phyloP scores from a whole-genome alignment of 2,888 invertebrate species.

The Graphium colonna region DNA sequence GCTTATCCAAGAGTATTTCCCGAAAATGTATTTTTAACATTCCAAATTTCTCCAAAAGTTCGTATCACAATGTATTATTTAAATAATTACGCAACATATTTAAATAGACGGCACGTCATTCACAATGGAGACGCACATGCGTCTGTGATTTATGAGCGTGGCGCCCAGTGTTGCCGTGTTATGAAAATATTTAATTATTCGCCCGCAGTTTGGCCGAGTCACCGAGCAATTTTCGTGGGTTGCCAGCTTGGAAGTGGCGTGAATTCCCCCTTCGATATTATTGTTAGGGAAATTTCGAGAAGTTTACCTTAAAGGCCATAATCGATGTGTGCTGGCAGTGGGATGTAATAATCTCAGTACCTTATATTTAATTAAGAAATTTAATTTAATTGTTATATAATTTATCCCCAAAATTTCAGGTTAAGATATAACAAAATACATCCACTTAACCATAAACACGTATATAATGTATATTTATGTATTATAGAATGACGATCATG shows the following conservation, averaged over 20 bases:
- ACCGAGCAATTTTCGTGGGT: slow-evolving; percentile 43
- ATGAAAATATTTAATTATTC: slow-evolving; percentile 77
- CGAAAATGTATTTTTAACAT: too few species aligned
- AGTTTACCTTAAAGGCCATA: slow-evolving; percentile 10
- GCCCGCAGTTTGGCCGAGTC: slow-evolving; percentile 51
- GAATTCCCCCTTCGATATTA: slow-evolving; percentile 39
- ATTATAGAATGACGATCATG: too few species aligned
- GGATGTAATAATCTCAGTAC: not conserved
- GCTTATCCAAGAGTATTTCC: too few species aligned
- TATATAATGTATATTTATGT: too few species aligned
- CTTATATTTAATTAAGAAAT: not conserved
- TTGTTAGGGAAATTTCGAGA: slow-evolving; percentile 36
- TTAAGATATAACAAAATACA: too few species aligned
- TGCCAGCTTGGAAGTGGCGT: slow-evolving; percentile 48
- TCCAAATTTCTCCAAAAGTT: too few species aligned
- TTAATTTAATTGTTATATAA: not conserved
- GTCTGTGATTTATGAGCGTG: slow-evolving; percentile 59
- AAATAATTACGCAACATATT: too few species aligned
- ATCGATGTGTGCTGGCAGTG: slow-evolving; percentile 9
- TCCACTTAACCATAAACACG: too few species aligned
- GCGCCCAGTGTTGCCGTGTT: slow-evolving; percentile 62
- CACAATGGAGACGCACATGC: slow-evolving; percentile 39
- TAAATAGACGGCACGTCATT: not conserved
- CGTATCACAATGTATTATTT: too few species aligned
- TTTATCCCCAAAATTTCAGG: not conserved